Conservation (phyloP, 1,140 invertebrate species). For the Pseudomyrmex dendroicus region DNA sequence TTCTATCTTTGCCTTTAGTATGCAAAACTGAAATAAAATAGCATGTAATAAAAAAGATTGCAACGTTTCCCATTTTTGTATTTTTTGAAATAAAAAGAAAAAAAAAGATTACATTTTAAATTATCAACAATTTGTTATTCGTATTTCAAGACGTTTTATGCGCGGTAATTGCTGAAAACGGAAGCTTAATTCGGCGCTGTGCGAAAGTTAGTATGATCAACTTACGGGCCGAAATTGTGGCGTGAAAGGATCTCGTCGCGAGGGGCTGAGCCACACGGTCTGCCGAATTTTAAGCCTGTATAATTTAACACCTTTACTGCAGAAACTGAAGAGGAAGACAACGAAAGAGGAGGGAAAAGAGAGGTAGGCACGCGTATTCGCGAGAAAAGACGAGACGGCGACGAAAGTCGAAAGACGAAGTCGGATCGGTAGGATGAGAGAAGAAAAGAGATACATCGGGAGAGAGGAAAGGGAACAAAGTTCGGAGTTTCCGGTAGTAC, state of each 20-base stretch:
- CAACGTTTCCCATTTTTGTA: neutral
- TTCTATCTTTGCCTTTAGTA: too few species aligned
- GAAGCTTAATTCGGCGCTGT: conserved; percentile 55
- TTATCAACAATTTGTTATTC: neutral
- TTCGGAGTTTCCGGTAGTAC: conserved; percentile 80
- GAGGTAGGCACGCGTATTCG: conserved; percentile 7
- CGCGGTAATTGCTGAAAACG: conserved; percentile 58
- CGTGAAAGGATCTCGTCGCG: conserved; percentile 52
- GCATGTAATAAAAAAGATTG: neutral
- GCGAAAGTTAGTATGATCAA: conserved; percentile 70
- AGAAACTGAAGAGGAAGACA: conserved; percentile 64
- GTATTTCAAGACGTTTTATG: conserved; percentile 7
- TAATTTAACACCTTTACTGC: conserved; percentile 82
- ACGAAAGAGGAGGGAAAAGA: conserved; percentile 4
- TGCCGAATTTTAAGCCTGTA: conserved; percentile 82
- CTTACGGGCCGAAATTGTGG: conserved; percentile 61
- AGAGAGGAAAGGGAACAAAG: conserved; percentile 67
- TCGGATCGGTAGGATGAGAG: conserved; percentile 36
- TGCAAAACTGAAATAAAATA: conserved; percentile 10
- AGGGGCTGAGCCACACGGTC: conserved; percentile 68
- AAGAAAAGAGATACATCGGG: conserved; percentile 17
- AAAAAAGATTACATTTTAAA: conserved; percentile 30
- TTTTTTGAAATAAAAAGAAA: neutral
- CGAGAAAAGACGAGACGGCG: conserved; percentile 29
- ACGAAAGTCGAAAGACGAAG: conserved; percentile 55